phyloP scores from a whole-genome alignment of 2,888 invertebrate genomes.

The Therioaphis trifolii region DNA sequence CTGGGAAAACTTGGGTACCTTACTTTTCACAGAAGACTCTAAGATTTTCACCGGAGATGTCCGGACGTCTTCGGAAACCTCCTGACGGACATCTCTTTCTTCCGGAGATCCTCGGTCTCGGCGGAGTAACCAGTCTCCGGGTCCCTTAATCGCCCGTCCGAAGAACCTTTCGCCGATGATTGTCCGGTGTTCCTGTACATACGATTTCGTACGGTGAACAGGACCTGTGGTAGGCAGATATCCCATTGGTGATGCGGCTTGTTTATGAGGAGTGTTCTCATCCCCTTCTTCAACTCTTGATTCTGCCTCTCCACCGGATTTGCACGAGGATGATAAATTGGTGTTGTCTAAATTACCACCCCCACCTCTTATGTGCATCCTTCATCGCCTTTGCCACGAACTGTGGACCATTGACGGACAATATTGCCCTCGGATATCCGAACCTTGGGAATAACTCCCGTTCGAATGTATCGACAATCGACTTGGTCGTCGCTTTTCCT shows the following conservation, averaged over 20 bases:
- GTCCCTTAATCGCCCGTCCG: neutral
- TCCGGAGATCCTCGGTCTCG: neutral
- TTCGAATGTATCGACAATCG: neutral
- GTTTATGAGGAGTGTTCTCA: neutral
- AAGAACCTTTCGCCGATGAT: neutral
- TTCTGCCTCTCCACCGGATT: conserved; percentile 6
- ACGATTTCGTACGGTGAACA: neutral
- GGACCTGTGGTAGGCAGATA: neutral
- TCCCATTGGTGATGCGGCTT: conserved; percentile 13
- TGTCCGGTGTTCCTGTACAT: neutral
- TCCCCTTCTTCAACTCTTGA: conserved; percentile 10
- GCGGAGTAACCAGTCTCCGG: neutral
- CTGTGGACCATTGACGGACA: conserved; percentile 20
- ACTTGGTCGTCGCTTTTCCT: neutral
- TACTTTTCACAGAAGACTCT: neutral
- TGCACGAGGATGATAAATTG: conserved; percentile 11
- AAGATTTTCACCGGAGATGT: neutral
- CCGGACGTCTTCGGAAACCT: neutral
- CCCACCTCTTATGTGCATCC: neutral
- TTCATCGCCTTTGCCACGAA: neutral
- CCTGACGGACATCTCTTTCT: neutral
- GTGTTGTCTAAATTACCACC: neutral
- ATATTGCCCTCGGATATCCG: neutral
- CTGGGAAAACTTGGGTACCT: neutral
- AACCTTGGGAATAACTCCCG: conserved; percentile 4